Conservation (phyloP, 1,140 invertebrate genomes). For the Pseudachorutes palmiensis region DNA sequence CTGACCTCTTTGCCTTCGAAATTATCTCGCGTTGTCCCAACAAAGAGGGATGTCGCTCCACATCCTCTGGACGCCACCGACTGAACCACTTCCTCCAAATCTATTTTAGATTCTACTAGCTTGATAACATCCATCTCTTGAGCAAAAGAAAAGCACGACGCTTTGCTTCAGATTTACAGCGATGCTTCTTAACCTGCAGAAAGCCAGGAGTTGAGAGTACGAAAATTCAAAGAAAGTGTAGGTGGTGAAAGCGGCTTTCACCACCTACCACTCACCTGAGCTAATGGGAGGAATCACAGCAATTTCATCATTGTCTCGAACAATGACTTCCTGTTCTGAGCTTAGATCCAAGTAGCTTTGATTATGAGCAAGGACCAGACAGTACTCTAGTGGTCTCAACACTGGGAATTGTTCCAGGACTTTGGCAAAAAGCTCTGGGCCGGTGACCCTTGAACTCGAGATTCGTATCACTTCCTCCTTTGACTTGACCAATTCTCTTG, state of each 20-base stretch:
- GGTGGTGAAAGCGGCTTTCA: too few relatives aligned
- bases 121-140: constrained; percentile 52
- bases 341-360: constrained; percentile 58
- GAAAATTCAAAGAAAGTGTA: not conserved
- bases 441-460: constrained; percentile 49
- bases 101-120: constrained; percentile 58
- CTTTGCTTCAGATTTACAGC: not conserved
- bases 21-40: constrained; percentile 83
- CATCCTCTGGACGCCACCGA: constrained; percentile 62
- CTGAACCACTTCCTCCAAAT: constrained; percentile 58
- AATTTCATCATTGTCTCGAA: constrained; percentile 59
- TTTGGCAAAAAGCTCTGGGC: constrained; percentile 48
- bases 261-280: constrained; percentile 62
- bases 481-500: constrained; percentile 64
- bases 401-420: constrained; percentile 54
- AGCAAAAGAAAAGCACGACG: too few relatives aligned
- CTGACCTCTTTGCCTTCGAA: constrained; percentile 72
- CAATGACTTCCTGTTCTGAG: constrained; percentile 45
- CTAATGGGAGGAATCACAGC: constrained; percentile 80
- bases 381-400: constrained; percentile 58
- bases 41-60: constrained; percentile 80
- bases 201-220: not conserved
- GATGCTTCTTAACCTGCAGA: not conserved
- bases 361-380: constrained; percentile 68
- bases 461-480: constrained; percentile 46